Base-by-base conservation (phyloP, 1,140 invertebrate genomes). In the Drosophila miranda region DNA sequence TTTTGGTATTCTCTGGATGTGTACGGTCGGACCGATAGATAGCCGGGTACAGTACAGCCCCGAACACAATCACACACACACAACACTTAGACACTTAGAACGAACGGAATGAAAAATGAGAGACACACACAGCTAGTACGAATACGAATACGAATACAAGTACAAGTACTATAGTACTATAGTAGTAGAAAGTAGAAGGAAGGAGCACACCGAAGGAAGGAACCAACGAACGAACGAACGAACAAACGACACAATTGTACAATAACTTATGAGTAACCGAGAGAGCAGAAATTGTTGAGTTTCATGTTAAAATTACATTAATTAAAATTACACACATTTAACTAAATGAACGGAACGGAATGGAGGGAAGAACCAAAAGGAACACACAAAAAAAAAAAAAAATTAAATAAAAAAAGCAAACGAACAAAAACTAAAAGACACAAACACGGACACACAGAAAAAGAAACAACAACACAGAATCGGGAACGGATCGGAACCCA, bases 241-340 rank as follows among this genome's bases (percentile, higher is more conserved):
- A 53, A 71, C 48, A 58, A 74, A 78, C 54, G 55, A 78, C 63
- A 72, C 70, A 78, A 75, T 73, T 51, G 66, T 71, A 50, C 26
- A 49, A 16, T 30, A 81, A 80, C 74, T 67, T 72, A 82, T 84
- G 80, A 84, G 62, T 57, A 86, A 84, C 81, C 73, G 68, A 81
- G 76, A 76, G 78, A 76, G 78, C 86, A 86, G 81, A 89, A 89
- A 89, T 89, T 89, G 87, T 89, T 87, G 80, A 82, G 87, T 89
- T 89, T 89, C 86, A 83, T 88, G 84, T 89, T 80, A 51, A 84
- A 89, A 89, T 88, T 86, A 84, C 76, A 87, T 87, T 88, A 87
- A 87, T 88, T 79, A 79, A 87, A 38, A 77, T 73, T 79, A 79
- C 71, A 87, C 78, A 87, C 77, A 87, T 74, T 57, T 84, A 77